Conservation (phyloP, 2,888 invertebrate species). For the Agrotis puta region DNA sequence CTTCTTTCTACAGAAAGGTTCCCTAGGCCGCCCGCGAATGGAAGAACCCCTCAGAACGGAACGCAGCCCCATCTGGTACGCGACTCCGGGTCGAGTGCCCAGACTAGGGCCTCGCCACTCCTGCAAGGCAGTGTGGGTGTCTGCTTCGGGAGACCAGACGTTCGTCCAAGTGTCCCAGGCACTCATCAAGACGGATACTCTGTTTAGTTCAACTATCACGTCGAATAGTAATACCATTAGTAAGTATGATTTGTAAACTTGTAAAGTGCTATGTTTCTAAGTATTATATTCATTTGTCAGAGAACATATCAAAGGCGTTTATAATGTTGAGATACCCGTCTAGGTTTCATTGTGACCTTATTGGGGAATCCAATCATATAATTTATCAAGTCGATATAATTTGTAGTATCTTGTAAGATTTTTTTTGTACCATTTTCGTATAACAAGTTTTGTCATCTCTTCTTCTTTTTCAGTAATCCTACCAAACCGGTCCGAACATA, state of each 20-base stretch:
- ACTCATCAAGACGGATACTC: slow-evolving; percentile 97
- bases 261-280: background rate
- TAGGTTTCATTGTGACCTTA: too few species aligned
- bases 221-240: slow-evolving; percentile 96
- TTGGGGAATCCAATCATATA: too few species aligned
- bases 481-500: slow-evolving; percentile 95
- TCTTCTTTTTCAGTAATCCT: slow-evolving; percentile 92
- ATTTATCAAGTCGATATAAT: background rate
- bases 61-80: slow-evolving; percentile 92
- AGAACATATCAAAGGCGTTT: too few species aligned
- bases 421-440: background rate
- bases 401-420: background rate
- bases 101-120: slow-evolving; percentile 96
- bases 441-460: background rate
- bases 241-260: slow-evolving; percentile 78
- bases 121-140: slow-evolving; percentile 97
- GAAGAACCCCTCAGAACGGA: slow-evolving; percentile 81
- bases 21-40: slow-evolving; percentile 88
- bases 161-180: slow-evolving; percentile 98
- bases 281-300: too few species aligned
- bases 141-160: slow-evolving; percentile 99
- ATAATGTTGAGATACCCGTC: too few species aligned
- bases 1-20: slow-evolving; percentile 86
- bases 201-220: slow-evolving; percentile 96
- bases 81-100: slow-evolving; percentile 94